Base-by-base conservation (phyloP, 2,888 invertebrate genomes). In the Calephelis perditalis region DNA sequence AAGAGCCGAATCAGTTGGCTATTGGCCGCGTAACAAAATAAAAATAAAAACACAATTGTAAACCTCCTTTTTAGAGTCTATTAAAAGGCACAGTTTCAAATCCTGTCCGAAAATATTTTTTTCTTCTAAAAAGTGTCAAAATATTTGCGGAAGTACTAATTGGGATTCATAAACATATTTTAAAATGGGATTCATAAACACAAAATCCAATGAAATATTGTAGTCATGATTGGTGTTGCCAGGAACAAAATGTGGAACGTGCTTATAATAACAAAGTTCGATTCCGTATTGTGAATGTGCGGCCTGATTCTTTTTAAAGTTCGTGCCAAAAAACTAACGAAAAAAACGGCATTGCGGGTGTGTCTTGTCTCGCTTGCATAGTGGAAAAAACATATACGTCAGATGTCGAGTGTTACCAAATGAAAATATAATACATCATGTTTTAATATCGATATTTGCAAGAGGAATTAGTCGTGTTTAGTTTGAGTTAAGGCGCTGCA, bases 271-370 rank as follows among this genome's bases (percentile, higher is more conserved):
- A 49, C 11, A 52, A 10, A 52, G 52, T 52, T 52, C 52, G 36
- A 35, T 52, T 43, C 43, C 11, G 37, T 56, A 37, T 56, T 56
- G 37, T 56, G 12, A 12, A 35, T 35, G 45, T 57, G 57, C 65
- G 62, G 61, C 64, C 76, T 74, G 73, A 74, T 77, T 80, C 56
- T 55, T 40, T 55, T 75, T 72, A 73, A 76, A 73, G 66, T 67
- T 70, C 71, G 78, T 81, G 83, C 84, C 83, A 86, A 84, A 84
- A 81, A 78, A 81, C 77, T 68, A 40, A 11, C 37, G 15, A 46
- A 36, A 15, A 59, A 35, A 60, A 70, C 84, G 73, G 80, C 85
- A 85, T 75, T 87, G 86, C 86, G 86, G 86, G 85, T 86, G 84
- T 80, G 56, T 46, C 56, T 40, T 47, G 55, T 60, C 55, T n/a